Evolutionary conservation across 2,113 vertebrate species (phyloP).

Genomic region (Leucopsar rothschildi): DNA sequence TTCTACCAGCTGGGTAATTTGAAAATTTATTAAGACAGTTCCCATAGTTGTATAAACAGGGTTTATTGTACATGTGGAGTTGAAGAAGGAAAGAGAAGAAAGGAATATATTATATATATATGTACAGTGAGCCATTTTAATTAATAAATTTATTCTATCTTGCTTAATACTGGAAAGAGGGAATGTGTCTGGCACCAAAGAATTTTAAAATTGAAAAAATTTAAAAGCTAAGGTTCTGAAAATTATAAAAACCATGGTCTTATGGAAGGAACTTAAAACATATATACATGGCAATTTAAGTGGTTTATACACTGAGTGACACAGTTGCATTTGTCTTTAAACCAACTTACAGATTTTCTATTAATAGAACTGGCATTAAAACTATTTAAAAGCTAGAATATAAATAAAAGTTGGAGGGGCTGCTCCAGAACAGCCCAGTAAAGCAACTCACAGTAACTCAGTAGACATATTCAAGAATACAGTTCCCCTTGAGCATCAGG

Average conservation of each 20-base stretch:
- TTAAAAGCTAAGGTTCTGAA: slow-evolving; percentile 70
- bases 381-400: slow-evolving; percentile 71
- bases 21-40: slow-evolving; percentile 58
- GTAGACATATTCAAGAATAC: slow-evolving; percentile 48
- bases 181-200: slow-evolving; percentile 79
- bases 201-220: slow-evolving; percentile 61
- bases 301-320: slow-evolving; percentile 61
- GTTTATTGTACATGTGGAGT: slow-evolving; percentile 68
- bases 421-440: slow-evolving; percentile 42
- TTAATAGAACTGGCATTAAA: slow-evolving; percentile 64
- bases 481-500: not conserved
- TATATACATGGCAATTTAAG: slow-evolving; percentile 66
- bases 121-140: slow-evolving; percentile 68
- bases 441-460: slow-evolving; percentile 64
- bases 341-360: slow-evolving; percentile 40
- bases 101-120: slow-evolving; percentile 66
- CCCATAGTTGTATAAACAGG: slow-evolving; percentile 66
- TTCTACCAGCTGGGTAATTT: not conserved
- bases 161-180: slow-evolving; percentile 72
- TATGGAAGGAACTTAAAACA: slow-evolving; percentile 63
- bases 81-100: slow-evolving; percentile 50
- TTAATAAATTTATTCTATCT: slow-evolving; percentile 68
- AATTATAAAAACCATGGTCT: slow-evolving; percentile 73
- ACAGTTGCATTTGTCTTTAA: slow-evolving; percentile 53
- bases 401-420: slow-evolving; percentile 69